Base-by-base conservation (phyloP, 2,113 vertebrate genomes). In the Phrynosoma blainvillii region DNA sequence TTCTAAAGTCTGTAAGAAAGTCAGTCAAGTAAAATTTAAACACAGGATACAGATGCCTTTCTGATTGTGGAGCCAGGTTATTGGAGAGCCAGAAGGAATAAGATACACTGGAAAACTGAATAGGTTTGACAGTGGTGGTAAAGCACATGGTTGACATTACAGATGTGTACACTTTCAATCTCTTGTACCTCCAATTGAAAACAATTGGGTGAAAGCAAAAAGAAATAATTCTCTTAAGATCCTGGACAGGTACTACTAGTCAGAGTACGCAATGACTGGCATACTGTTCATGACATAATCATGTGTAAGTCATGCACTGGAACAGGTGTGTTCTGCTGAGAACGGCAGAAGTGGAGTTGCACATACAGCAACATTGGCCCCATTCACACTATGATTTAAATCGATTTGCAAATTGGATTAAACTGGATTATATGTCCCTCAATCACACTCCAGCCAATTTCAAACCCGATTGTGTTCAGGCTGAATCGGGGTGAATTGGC, bases 1-100 rank as follows among this genome's bases (percentile, higher is more conserved):
- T 87, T 76, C 40, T 42, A 30, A 52, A 70, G 16, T 54, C 18
- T 92, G 59, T 12, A 65, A 36, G 7, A 82, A 87, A 88, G 84
- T 30, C 3, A 5, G 0, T 47, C 88, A 71, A 79, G 80, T 73
- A 77, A 81, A 79, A 2, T 56, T 18, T 4, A 1, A 82, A 71
- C 82, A 77, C 4, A 1, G 5, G 52, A 52, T 30, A 66, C 68
- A 70, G 36, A 52, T 23, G 75, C 30, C 21, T 85, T 66, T 78
- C 62, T 68, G 18, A 62, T 32, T 71, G 65, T 70, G 73, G 47
- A 25, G 42, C 18, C 54, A 18, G 23, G 81, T 71, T 70, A 25
- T 70, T 82, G 59, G 32, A 36, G 59, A 71, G 10, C 42, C 13
- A 71, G 66, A 52, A 82, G 25, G 25, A 23, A 42, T 65, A 82